Base-by-base conservation (phyloP, 2,888 invertebrate species). In the Melikaiella ostensackeni region DNA sequence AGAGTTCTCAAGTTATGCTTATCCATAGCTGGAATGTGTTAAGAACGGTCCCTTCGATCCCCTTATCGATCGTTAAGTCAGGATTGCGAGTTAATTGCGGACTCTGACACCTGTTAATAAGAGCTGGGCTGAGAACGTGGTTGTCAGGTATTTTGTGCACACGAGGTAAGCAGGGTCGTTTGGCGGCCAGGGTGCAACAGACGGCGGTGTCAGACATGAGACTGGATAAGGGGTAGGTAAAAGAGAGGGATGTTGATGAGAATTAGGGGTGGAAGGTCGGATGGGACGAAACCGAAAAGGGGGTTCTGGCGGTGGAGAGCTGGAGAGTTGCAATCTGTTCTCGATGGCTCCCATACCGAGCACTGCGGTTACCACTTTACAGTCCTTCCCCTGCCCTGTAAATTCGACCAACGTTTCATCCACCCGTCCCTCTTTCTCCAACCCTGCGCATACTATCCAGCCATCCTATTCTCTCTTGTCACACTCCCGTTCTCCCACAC, bases 251-350 rank as follows among this genome's bases (percentile, higher is more conserved):
- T 62, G 24, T 62, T 63, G 62, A 74, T 70, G 59, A 74, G 63
- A 61, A 62, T 77, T 74, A 74, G 61, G 74, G 27, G 38, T 59
- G 74, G 42, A 59, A 74, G 57, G 57, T 59, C 55, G 59, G 38
- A 57, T 59, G 35, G 19, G 38, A 30, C 19, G 57, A 59, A 57
- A 61, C 74, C 57, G 42, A 63, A 76, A 74, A 70, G 21, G 61
- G 57, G 55, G 74, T 78, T 78, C 66, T 64, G 75, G 82, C 70
- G 78, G 78, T 79, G 75, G 84, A 83, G 86, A 88, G 88, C 87
- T 87, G 86, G 84, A 83, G 86, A 88, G 88, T 88, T 87, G 86
- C 88, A 89, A 89, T 89, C 89, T 88, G 89, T 89, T 89, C 83
- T 82, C 85, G 86, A 88, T 89, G 84, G 87, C 81, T 86, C 84